Conservation (phyloP, 1,140 invertebrate species). For the Temnothorax nylanderi region DNA sequence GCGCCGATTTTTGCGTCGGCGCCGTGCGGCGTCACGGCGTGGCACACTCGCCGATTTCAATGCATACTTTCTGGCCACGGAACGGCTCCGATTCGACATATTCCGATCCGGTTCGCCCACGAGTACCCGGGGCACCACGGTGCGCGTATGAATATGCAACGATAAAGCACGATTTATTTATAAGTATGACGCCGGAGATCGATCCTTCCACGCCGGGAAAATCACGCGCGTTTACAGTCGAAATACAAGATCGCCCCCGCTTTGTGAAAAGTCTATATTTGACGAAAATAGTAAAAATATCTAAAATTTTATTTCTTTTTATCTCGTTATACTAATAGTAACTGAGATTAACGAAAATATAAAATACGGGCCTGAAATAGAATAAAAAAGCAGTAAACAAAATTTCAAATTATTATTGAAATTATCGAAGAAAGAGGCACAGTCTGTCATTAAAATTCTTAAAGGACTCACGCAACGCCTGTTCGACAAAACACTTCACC, state of each 20-base stretch:
- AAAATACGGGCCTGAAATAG: neutral
- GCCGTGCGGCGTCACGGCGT: conserved; percentile 14
- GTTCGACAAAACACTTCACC: neutral
- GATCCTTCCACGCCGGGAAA: conserved; percentile 66
- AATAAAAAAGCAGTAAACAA: too few species aligned
- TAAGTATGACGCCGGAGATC: conserved; percentile 75
- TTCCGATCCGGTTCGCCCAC: conserved; percentile 80
- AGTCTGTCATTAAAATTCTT: neutral
- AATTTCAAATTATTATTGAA: too few species aligned
- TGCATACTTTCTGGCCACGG: conserved; percentile 72
- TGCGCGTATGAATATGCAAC: conserved; percentile 79
- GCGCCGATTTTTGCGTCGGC: conserved; percentile 64
- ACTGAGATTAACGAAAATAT: neutral
- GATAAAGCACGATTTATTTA: conserved; percentile 79
- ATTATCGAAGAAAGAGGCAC: neutral
- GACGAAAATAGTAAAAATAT: neutral
- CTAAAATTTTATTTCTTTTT: neutral
- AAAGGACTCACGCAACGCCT: neutral
- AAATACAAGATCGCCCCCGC: conserved; percentile 7
- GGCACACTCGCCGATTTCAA: conserved; percentile 65
- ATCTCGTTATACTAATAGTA: neutral
- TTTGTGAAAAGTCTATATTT: neutral
- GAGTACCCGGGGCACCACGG: conserved; percentile 63
- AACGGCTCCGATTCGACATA: conserved; percentile 77
- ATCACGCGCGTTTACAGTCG: conserved; percentile 39